Base-by-base conservation (phyloP, 30 jellyfish, hydroid and myxozoan genomes). In the Phacellophora camtschatica region DNA sequence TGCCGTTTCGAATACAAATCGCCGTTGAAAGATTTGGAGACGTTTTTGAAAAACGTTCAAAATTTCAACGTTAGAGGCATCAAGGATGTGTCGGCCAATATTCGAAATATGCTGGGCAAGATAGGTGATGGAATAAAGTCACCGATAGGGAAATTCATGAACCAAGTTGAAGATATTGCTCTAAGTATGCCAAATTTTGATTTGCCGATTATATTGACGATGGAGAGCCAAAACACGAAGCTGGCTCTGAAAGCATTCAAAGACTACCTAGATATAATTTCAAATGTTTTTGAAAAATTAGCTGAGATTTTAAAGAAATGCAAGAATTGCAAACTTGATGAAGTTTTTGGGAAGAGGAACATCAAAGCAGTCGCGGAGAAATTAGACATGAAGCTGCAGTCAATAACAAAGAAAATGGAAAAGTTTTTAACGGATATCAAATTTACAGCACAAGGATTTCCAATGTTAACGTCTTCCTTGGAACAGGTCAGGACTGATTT, bases 101-200 rank as follows among this genome's bases (percentile, higher is more conserved):
- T 90, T 0, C 33, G 55, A 31, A 53, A 37, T n/a, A 66, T 50
- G 59, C 29, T 90, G 59, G 58, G 41, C 10, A 89, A 50, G 19
- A 35, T 83, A 13, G 87, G 85, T 2, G 81, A 30, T 28, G 96
- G 95, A 34, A 46, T 84, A 4, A 53, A 69, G 34, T 81, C 90
- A 19, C 98, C 98, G 16, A 54, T 90, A 43, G 98, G 98, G n/a
- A 90, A 68, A 59, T 49, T 90, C 5, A 53, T 85, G 55, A 83
- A 90, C 50, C 74, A 55, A 8, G 59, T 84, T 41, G 87, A 85
- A 49, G 39, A 45, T 23, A 45, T 90, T 29, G 88, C 83, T 3
- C 74, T 45, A 2, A 54, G 63, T 25, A 29, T 85, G 7, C 98
- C 98, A 0, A n/a, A 48, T 4, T 83, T 90, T 70, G 88, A 90